A percentile compares a stretch with the other conserved stretches of the same genome.
These are phyloP conservation scores for Kryphioiulus occultus DNA, from an alignment of 2,888 invertebrate species.

Conservation along the genomic window DNA sequence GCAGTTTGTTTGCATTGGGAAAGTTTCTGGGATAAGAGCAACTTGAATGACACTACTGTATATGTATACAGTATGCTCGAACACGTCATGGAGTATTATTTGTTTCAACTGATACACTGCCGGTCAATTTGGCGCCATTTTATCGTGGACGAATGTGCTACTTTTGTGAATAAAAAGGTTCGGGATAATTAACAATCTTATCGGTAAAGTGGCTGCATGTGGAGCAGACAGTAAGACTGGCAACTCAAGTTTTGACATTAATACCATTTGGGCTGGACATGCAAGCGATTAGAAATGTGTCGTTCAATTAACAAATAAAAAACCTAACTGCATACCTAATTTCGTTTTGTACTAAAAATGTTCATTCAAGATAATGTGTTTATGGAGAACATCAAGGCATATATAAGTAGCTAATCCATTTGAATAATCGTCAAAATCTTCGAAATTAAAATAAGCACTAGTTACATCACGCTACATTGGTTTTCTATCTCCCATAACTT, in stretches of 20 bases:
- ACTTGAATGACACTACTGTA: too few relatives aligned
- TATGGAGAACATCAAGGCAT: too few relatives aligned
- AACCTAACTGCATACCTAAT: background rate
- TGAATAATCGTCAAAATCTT: background rate
- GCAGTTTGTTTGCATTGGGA: too few relatives aligned
- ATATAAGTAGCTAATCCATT: background rate
- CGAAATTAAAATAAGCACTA: background rate
- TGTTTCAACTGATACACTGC: background rate
- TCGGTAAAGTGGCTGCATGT: background rate
- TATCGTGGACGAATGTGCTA: background rate
- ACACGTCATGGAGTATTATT: too few relatives aligned
- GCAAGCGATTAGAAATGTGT: background rate
- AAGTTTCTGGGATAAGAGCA: too few relatives aligned
- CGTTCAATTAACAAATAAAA: background rate
- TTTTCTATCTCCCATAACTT: too few relatives aligned
- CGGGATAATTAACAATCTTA: background rate
- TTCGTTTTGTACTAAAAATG: background rate
- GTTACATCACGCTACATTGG: too few relatives aligned
- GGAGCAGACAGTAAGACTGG: background rate
- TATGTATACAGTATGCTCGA: too few relatives aligned
- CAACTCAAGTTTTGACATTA: background rate
- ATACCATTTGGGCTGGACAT: background rate
- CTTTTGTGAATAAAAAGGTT: too few relatives aligned
- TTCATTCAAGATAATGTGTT: too few relatives aligned
- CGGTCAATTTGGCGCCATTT: background rate